Percentiles rank a stretch among this genome's conserved stretches.
Evolutionary conservation across 2,797 vertebrate genomes (phyloP).

Genomic region (Gambelia wislizenii): DNA sequence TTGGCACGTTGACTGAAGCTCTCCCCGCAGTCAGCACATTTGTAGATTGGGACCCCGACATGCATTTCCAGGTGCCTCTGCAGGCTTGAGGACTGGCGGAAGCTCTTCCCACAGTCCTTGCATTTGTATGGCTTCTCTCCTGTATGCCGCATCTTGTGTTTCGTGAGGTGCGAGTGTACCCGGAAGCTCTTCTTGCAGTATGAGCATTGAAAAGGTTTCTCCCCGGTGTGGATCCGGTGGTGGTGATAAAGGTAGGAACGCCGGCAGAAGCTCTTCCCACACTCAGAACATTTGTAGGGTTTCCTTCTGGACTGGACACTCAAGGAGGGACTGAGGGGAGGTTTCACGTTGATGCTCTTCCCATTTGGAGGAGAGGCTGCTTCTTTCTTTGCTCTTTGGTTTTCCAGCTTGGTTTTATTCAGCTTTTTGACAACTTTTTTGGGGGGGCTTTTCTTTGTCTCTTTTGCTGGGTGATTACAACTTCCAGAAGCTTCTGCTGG

Average conservation of each 20-base stretch:
- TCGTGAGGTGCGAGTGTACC: background rate
- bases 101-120: background rate
- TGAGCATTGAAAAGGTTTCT: background rate
- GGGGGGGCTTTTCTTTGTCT: background rate
- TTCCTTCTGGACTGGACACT: background rate
- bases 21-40: background rate
- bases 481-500: background rate
- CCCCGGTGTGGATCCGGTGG: constrained; percentile 5
- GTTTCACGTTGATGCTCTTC: background rate
- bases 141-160: background rate
- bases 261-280: background rate
- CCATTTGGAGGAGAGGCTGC: too few relatives aligned
- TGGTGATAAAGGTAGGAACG: background rate
- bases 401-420: background rate
- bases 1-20: background rate
- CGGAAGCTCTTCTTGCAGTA: constrained; percentile 2
- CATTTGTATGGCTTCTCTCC: constrained; percentile 20
- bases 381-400: background rate
- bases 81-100: background rate
- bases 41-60: background rate
- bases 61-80: constrained; percentile 9
- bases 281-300: background rate
- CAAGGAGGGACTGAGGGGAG: fast-evolving
- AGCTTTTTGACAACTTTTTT: background rate
- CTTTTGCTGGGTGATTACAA: too few relatives aligned